Evolutionary conservation across 2,797 vertebrate genomes (phyloP).

Genomic region (Malurus leucopterus): DNA sequence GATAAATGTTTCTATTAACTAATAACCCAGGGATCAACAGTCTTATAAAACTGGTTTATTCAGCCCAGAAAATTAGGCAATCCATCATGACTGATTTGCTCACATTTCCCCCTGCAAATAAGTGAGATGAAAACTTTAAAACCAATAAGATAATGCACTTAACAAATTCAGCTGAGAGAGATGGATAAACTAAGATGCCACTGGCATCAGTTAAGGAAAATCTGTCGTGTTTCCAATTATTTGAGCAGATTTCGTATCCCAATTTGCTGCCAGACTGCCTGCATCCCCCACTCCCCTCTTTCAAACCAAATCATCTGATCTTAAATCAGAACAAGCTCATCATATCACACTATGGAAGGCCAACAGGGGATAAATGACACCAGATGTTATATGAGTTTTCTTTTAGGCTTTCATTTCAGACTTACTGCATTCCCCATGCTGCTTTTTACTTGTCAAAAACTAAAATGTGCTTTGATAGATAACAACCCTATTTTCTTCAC

Average conservation of each 20-base stretch:
- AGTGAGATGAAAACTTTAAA: constrained; percentile 82
- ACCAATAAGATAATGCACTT: constrained; percentile 82
- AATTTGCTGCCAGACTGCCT: constrained; percentile 73
- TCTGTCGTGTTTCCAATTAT: constrained; percentile 78
- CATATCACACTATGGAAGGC: constrained; percentile 76
- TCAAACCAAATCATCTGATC: constrained; percentile 77
- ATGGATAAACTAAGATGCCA: constrained; percentile 75
- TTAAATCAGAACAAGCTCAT: constrained; percentile 82
- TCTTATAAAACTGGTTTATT: constrained; percentile 96
- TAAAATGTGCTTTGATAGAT: constrained; percentile 84
- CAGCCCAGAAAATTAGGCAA: constrained; percentile 95
- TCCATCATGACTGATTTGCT: constrained; percentile 96
- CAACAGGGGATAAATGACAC: constrained; percentile 80
- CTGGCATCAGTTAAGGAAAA: constrained; percentile 71
- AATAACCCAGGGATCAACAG: constrained; percentile 97
- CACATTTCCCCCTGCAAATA: constrained; percentile 83
- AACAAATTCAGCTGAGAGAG: constrained; percentile 78
- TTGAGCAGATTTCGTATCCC: constrained; percentile 74
- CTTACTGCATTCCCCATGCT: constrained; percentile 76
- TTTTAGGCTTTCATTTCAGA: constrained; percentile 80
- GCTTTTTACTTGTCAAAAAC: constrained; percentile 80
- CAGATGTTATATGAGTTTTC: constrained; percentile 82
- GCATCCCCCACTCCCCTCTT: constrained; percentile 65
- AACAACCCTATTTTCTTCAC: constrained; percentile 78
- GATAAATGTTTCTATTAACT: constrained; percentile 97